Evolutionary conservation across 2,888 invertebrate species (phyloP), one percentile per base, ranked within the genome.

Genomic region (Drosophila pseudotalamancana): DNA sequence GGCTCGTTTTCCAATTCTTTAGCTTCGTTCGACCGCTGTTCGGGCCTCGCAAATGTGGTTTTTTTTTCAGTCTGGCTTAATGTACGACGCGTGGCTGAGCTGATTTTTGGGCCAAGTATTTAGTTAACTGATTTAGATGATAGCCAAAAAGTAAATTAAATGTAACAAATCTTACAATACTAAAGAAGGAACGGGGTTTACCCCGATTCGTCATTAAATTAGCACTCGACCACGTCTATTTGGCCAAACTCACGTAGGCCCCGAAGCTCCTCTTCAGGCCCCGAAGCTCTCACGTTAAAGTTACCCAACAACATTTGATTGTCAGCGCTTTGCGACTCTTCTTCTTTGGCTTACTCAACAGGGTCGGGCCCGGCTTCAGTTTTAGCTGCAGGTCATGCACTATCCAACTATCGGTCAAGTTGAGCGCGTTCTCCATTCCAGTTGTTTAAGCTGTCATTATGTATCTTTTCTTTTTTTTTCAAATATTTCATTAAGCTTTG

Each of bases 391-490:
- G 77, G 85, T 84, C 82, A 84, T 62, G 61, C 60, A 63, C 68
- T n/a, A 43, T 40, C 37, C 39, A 64, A 48, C 76, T 64, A 79
- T 75, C 85, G 83, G 85, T 80, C 83, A 83, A 84, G 83, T 74
- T 79, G 65, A 79, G 64, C 84, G 63, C 70, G 69, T 79, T 71
- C 23, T 39, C 60, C 56, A 16, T 14, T 6, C 16, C n/a, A n/a
- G 0, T 71, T 42, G 46, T 43, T 67, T 45, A 23, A 6, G 14
- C 37, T 48, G 40, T 6, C 31, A 32, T 42, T 32, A 40, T 14
- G 4, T n/a, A 16, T 2, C 2, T 6, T 11, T 8, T 25, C n/a
- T n/a, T n/a, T n/a, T n/a, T n/a, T n/a, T n/a, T n/a, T n/a, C n/a
- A n/a, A n/a, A 8, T 34, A 16, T 31, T 31, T 61, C 35, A 12